phyloP scores from a whole-genome alignment of 2,113 vertebrate species.

The Pithys albifrons region DNA sequence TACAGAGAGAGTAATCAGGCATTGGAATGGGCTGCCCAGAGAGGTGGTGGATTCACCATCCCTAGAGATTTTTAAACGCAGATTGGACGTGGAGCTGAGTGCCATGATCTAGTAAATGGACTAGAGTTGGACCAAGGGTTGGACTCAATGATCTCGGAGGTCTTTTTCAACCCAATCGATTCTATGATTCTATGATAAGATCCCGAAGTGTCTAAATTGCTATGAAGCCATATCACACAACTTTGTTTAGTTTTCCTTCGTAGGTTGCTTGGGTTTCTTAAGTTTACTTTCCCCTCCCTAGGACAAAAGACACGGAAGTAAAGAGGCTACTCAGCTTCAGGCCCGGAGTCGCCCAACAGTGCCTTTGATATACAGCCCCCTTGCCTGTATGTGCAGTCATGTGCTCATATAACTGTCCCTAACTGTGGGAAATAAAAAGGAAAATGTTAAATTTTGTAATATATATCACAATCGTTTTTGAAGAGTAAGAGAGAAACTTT shows the following conservation, averaged over 20 bases:
- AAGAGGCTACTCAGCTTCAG: not conserved
- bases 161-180: too few relatives aligned
- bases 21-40: too few relatives aligned
- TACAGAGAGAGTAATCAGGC: too few relatives aligned
- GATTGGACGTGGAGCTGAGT: too few relatives aligned
- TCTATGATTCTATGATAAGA: too few relatives aligned
- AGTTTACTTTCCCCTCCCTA: not conserved
- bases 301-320: not conserved
- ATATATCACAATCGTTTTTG: constrained; percentile 6
- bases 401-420: not conserved
- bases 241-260: not conserved
- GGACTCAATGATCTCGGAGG: too few relatives aligned
- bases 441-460: constrained; percentile 32
- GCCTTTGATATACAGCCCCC: not conserved
- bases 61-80: too few relatives aligned
- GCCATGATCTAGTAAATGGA: too few relatives aligned
- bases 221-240: not conserved
- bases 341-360: not conserved
- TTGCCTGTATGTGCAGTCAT: not conserved
- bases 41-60: too few relatives aligned
- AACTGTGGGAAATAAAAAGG: constrained; percentile 34
- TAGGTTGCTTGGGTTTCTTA: not conserved
- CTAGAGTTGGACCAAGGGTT: too few relatives aligned
- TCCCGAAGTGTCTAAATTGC: not conserved
- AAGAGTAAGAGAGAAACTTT: constrained; percentile 14